Evolutionary conservation across 2,797 vertebrate species (phyloP).

Genomic region (Pipistrellus pygmaeus): DNA sequence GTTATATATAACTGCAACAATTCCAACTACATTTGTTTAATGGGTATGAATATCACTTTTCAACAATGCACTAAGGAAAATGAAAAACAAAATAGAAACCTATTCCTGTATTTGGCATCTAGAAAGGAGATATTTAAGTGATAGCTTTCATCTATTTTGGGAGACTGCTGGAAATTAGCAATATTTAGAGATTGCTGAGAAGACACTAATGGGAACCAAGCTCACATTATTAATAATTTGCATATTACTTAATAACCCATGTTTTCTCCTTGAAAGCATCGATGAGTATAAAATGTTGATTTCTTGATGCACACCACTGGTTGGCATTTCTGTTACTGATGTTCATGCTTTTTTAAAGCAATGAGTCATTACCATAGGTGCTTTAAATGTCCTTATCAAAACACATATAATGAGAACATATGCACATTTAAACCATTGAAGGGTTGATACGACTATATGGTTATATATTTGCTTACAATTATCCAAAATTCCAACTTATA

Average conservation of each 20-base stretch:
- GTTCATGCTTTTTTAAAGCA: not conserved
- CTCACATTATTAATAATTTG: constrained; percentile 84
- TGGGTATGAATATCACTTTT: constrained; percentile 82
- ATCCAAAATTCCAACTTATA: not conserved
- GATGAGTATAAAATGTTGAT: constrained; percentile 58
- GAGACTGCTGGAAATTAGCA: constrained; percentile 72
- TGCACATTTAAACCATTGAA: not conserved
- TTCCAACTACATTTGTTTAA: constrained; percentile 84
- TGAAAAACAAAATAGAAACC: constrained; percentile 77
- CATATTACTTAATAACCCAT: constrained; percentile 82
- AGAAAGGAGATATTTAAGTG: constrained; percentile 71
- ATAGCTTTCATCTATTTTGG: constrained; percentile 81
- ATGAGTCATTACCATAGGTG: not conserved
- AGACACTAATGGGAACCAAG: constrained; percentile 76
- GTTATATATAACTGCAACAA: constrained; percentile 81
- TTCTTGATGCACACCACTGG: constrained; percentile 13
- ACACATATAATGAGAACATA: not conserved
- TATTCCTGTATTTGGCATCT: constrained; percentile 71
- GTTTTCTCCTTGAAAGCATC: constrained; percentile 77
- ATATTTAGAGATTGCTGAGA: constrained; percentile 79
- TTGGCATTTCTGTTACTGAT: constrained; percentile 38
- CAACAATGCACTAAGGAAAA: constrained; percentile 77
- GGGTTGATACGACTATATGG: not conserved
- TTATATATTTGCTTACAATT: not conserved
- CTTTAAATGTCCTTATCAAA: constrained; percentile 40